Evolutionary conservation across 2,113 vertebrate species (phyloP).

Genomic region (Ellobius talpinus): DNA sequence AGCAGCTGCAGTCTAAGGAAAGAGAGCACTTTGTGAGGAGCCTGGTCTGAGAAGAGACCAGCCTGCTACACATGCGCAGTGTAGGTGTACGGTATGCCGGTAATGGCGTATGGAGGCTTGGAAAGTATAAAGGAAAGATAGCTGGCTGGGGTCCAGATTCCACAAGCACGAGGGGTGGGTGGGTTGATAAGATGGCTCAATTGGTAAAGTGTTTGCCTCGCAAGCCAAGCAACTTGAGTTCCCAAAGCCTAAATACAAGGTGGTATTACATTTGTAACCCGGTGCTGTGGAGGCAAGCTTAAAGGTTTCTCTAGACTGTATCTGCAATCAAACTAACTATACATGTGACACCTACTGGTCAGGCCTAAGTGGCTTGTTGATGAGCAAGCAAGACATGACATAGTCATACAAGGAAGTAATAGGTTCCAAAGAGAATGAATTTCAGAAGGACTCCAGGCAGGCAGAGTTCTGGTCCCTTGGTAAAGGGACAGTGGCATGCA

Average conservation of each 20-base stretch:
- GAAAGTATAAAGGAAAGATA: no score
- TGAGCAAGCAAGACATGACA: neutral
- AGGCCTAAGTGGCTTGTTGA: no score
- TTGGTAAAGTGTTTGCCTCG: neutral
- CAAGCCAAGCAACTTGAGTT: neutral
- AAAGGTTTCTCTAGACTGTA: neutral
- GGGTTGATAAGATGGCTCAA: neutral
- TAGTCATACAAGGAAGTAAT: neutral
- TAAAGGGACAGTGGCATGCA: fast-evolving
- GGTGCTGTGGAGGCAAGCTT: neutral
- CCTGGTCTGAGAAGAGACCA: neutral
- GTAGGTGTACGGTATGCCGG: neutral
- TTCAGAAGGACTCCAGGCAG: neutral
- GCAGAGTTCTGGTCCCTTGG: neutral
- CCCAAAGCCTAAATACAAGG: neutral
- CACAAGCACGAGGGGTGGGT: no score
- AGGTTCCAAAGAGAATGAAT: neutral
- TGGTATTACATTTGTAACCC: no score
- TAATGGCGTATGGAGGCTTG: fast-evolving
- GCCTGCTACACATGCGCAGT: fast-evolving
- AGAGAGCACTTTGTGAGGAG: neutral
- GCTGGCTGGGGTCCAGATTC: neutral
- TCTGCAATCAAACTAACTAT: neutral
- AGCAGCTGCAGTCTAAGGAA: fast-evolving
- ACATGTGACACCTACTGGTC: neutral